Base-by-base conservation (phyloP, 2,113 vertebrate genomes). In the Mesitornis unicolor region DNA sequence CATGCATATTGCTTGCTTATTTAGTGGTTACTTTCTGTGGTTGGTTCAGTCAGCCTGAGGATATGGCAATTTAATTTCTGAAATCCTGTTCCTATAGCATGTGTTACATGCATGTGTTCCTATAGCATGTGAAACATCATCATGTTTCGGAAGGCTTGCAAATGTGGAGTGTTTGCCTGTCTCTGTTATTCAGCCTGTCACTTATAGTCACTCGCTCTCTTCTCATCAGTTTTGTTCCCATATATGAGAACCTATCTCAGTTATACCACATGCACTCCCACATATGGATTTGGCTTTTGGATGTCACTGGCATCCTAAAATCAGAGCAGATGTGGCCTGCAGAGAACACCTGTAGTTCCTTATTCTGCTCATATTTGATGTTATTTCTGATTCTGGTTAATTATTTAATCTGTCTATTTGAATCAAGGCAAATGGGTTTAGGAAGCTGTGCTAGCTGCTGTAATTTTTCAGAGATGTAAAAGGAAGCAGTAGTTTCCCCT, bases 361-460 rank as follows among this genome's bases (percentile, higher is more conserved):
- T 69, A 84, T 59, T 94, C 84, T 94, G 78, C 57, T 95, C 35
- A 16, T 86, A 85, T 80, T 87, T 78, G 48, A 93, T 82, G 67
- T 76, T 95, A 67, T 90, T 94, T 93, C 77, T 90, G 81, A 93
- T 87, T 96, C 78, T 89, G 54, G 33, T 95, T 95, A 85, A 96
- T 95, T 95, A 91, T 95, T 95, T 93, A 91, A 91, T 92, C 50
- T 86, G 56, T 93, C 89, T 86, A 25, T 86, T 94, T 91, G 90
- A 96, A 93, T 94, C 87, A 84, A 87, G 51, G 85, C 79, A 97
- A 96, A 95, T 88, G 78, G 50, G 45, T 95, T 97, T 96, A 71
- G 79, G 76, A 91, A 96, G 85, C 57, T 68, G 33, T 87, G 56
- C 84, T 87, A 83, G 70, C 69, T 90, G 59, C 89, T 3, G 3